Evolutionary conservation across 1,140 invertebrate genomes (phyloP), one percentile per base, ranked within the genome.

Genomic region (Bombus picipes): DNA sequence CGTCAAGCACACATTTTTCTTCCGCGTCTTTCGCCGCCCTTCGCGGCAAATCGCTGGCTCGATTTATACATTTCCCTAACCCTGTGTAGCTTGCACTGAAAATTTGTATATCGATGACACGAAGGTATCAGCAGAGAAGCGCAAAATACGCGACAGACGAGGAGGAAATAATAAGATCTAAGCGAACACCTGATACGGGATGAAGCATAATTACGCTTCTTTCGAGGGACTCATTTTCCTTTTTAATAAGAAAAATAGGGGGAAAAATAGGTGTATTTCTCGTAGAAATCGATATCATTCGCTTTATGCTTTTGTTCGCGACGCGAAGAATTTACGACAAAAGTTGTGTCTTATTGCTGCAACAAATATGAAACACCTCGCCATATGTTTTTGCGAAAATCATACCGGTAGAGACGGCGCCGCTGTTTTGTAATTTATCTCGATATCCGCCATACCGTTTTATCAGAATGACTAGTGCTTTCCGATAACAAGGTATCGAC

Each of bases 401-500:
- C 79, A 59, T 68, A 39, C 18, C 39, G n/a, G n/a, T 70, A 47
- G 53, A 43, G 43, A 76, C 53, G 43, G 32, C 59, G 18, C 5
- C 4, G 70, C 28, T 59, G 59, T 72, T 87, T 87, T 75, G 86
- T 89, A 89, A 89, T 90, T 89, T 90, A 90, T 87, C 66, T 66
- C 81, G 85, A 89, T 89, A 89, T 75, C 88, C 85, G 57, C 25
- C 62, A 65, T 80, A 87, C 83, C 84, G 62, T 90, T 89, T 89
- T 75, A 89, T 87, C 88, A 89, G 70, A 43, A 72, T 53, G 82
- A 74, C 88, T 87, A 80, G 53, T 76, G 85, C 37, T 90, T 90
- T 82, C 70, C 89, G 79, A 90, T 90, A 90, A 90, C 88, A 77
- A 90, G 85, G 81, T 90, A 90, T 90, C 88, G 85, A 87, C 34